Conservation (phyloP, 2,113 vertebrate species). For the Ctenodactylus gundi region DNA sequence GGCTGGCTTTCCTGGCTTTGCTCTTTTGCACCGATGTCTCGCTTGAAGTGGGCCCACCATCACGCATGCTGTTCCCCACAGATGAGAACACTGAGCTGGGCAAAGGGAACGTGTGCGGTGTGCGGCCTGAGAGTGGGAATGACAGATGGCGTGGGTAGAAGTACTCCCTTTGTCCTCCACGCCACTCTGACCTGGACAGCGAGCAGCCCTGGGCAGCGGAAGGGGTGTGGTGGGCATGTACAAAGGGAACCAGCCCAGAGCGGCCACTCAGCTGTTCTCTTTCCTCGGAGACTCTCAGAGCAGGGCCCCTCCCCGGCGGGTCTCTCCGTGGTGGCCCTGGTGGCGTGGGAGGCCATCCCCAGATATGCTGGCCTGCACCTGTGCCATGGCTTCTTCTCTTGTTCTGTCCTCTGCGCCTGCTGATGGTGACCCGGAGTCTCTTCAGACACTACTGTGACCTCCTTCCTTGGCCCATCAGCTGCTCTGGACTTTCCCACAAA, state of each 20-base stretch:
- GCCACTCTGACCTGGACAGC: accelerated
- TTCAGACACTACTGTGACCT: neutral
- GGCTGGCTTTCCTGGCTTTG: accelerated
- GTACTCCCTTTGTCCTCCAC: neutral
- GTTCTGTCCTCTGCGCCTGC: neutral
- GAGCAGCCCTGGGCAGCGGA: neutral
- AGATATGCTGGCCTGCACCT: accelerated
- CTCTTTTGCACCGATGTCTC: neutral
- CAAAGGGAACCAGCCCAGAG: neutral
- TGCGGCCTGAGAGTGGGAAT: neutral
- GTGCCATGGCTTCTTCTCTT: accelerated
- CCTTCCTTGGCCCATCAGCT: accelerated
- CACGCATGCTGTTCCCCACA: accelerated
- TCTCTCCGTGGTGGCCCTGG: no score
- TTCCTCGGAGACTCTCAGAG: accelerated
- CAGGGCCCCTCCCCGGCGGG: neutral
- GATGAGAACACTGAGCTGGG: no score
- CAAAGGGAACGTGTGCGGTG: no score
- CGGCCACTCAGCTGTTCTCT: accelerated
- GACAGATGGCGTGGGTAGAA: neutral
- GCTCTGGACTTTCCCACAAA: neutral
- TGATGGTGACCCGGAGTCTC: accelerated
- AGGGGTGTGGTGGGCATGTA: accelerated
- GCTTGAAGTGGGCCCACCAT: accelerated
- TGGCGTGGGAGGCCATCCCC: no score